Evolutionary conservation across 2,113 vertebrate genomes (phyloP).

Genomic region (Brienomyrus longianalis): DNA sequence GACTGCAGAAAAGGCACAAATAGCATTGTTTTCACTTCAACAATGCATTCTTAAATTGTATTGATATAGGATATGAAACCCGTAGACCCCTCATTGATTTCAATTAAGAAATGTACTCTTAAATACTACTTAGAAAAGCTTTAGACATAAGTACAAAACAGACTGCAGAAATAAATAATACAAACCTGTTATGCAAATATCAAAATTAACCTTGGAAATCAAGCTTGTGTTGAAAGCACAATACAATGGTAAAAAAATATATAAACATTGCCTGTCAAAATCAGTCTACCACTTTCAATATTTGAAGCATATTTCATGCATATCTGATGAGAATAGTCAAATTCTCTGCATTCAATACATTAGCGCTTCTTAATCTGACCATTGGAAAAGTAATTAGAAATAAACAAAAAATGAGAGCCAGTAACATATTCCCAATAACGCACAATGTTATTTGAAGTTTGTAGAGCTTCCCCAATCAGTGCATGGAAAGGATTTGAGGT

Average conservation of each 20-base stretch:
- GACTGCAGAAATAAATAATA: not conserved
- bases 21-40: not conserved
- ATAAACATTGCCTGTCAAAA: not conserved
- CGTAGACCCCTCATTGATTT: not conserved
- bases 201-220: not conserved
- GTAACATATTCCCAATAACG: not conserved
- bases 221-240: too few species aligned
- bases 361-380: not conserved
- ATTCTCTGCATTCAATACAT: not conserved
- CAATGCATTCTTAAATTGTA: not conserved
- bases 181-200: not conserved
- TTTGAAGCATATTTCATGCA: not conserved
- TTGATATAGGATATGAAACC: not conserved
- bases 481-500: not conserved
- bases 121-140: not conserved
- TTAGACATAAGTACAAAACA: not conserved
- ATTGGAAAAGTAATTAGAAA: not conserved
- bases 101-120: not conserved
- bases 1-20: not conserved
- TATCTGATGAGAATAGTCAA: not conserved
- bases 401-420: not conserved
- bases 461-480: not conserved
- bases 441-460: not conserved
- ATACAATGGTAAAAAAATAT: too few species aligned
- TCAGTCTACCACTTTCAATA: not conserved